These are phyloP conservation scores for Eulemur mongoz DNA, from an alignment of 2,797 vertebrate species.

Conservation along the genomic window DNA sequence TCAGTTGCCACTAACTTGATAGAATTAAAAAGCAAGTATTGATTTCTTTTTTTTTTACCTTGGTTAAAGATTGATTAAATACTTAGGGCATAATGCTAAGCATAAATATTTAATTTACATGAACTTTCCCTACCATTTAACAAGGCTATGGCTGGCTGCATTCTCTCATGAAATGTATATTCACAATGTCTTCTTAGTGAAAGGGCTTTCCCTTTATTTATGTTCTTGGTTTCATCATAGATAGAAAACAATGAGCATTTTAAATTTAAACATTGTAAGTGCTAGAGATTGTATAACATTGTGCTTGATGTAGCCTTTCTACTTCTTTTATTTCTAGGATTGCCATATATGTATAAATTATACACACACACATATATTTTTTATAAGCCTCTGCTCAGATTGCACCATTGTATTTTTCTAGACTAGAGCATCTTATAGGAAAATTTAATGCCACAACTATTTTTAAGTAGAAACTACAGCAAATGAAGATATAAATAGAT, in stretches of 20 bases:
- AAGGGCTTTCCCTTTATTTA: constrained; percentile 20
- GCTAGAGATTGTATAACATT: constrained; percentile 11
- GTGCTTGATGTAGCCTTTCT: constrained; percentile 20
- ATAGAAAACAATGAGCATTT: constrained; percentile 40
- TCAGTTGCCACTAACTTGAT: constrained; percentile 48
- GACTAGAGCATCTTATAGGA: not conserved
- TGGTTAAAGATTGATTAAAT: constrained; percentile 77
- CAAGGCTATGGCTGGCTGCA: constrained; percentile 51
- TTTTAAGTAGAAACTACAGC: constrained; percentile 16
- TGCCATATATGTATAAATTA: not conserved
- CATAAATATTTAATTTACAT: constrained; percentile 81
- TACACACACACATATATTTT: not conserved
- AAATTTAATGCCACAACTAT: not conserved
- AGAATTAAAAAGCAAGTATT: constrained; percentile 57
- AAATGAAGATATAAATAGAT: not conserved
- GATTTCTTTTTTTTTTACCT: constrained; percentile 41
- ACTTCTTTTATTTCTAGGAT: constrained; percentile 34
- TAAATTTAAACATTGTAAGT: constrained; percentile 19
- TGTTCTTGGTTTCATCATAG: constrained; percentile 43
- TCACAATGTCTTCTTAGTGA: constrained; percentile 50
- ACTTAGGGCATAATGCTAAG: constrained; percentile 70
- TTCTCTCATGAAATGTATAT: constrained; percentile 66
- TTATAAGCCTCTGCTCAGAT: not conserved
- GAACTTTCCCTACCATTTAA: constrained; percentile 75
- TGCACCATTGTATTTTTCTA: constrained; percentile 19